Evolutionary conservation across 2,113 vertebrate species (phyloP).

Genomic region (Chunga burmeisteri): DNA sequence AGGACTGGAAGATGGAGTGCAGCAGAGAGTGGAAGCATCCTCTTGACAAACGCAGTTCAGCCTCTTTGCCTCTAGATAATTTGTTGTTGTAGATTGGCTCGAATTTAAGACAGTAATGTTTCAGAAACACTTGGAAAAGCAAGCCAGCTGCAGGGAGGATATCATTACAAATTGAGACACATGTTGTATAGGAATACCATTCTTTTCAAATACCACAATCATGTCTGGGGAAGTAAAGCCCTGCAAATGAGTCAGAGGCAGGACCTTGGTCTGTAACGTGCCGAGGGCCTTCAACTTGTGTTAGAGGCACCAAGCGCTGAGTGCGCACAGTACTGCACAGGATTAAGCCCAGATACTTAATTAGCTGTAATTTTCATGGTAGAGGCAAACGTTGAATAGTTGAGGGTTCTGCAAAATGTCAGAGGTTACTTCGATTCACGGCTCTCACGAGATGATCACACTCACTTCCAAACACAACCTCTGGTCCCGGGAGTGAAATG

Average conservation of each 20-base stretch:
- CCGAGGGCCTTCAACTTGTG: background rate
- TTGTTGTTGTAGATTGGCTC: slow-evolving; percentile 71
- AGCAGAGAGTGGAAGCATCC: background rate
- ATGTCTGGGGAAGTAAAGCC: slow-evolving; percentile 60
- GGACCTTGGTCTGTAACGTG: background rate
- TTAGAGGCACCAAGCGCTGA: background rate
- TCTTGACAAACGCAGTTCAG: slow-evolving; percentile 53
- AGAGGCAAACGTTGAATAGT: slow-evolving; percentile 26
- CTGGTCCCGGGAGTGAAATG: background rate
- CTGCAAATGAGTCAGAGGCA: slow-evolving; percentile 43
- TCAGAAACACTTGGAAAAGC: slow-evolving; percentile 72
- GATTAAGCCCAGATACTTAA: slow-evolving; percentile 40
- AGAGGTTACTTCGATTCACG: background rate
- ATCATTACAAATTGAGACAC: slow-evolving; percentile 76
- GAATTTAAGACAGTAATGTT: slow-evolving; percentile 70
- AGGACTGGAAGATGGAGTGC: slow-evolving; percentile 46
- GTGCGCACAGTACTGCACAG: background rate
- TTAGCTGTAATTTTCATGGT: slow-evolving; percentile 1
- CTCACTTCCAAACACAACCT: background rate
- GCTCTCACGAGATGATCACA: slow-evolving; percentile 13
- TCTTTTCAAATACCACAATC: slow-evolving; percentile 70
- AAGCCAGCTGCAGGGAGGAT: slow-evolving; percentile 72
- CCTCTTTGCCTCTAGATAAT: slow-evolving; percentile 65
- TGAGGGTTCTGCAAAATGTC: slow-evolving; percentile 32
- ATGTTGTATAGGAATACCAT: slow-evolving; percentile 69